phyloP scores from a whole-genome alignment of 2,888 invertebrate species.

The Drosophila trichaetosa region DNA sequence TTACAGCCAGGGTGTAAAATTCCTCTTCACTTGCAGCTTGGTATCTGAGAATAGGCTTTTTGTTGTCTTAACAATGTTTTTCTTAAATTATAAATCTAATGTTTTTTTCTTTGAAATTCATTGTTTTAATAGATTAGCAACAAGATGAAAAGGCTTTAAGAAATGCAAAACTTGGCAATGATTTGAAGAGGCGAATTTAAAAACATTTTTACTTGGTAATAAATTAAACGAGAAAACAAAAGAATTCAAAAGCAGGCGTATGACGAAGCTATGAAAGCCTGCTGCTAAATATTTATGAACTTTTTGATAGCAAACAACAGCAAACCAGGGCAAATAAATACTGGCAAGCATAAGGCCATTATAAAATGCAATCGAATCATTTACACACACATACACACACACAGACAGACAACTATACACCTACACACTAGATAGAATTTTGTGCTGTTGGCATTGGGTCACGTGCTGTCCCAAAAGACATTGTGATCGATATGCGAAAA shows the following conservation, averaged over 20 bases:
- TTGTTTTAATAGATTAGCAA: not conserved
- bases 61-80: not conserved
- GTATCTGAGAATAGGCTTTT: not conserved
- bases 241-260: constrained; percentile 18
- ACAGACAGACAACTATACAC: not conserved
- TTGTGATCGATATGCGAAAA: constrained; percentile 73
- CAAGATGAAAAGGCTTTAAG: not conserved
- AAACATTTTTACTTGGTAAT: not conserved
- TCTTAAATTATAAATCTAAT: not conserved
- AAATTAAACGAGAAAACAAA: constrained; percentile 15
- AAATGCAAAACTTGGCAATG: not conserved
- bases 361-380: constrained; percentile 70
- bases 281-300: constrained; percentile 62
- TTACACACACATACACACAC: constrained; percentile 20
- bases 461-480: constrained; percentile 62
- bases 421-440: not conserved
- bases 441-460: constrained; percentile 37
- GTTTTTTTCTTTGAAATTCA: not conserved
- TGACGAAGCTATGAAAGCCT: constrained; percentile 22
- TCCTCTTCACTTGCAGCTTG: not conserved
- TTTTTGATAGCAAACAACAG: constrained; percentile 50
- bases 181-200: not conserved
- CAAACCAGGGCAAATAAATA: constrained; percentile 61
- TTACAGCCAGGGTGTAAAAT: not conserved
- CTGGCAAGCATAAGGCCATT: constrained; percentile 59